Conservation (phyloP, 2,888 invertebrate genomes). For the Oscheius onirici region DNA sequence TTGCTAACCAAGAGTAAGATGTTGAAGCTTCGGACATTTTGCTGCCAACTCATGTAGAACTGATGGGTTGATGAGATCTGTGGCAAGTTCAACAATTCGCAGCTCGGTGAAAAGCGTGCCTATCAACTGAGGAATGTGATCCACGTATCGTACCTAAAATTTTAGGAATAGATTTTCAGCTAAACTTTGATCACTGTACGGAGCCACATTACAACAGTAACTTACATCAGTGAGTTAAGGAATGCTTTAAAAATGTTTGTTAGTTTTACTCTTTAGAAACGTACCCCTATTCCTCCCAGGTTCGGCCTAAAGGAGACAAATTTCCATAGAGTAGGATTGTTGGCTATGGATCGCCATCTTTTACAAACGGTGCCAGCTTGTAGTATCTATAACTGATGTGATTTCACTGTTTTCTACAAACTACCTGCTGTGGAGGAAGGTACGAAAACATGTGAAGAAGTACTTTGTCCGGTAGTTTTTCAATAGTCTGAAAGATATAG, state of each 20-base stretch:
- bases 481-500: slow-evolving; percentile 71
- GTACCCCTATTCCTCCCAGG: slow-evolving; percentile 90
- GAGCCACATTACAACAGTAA: neutral
- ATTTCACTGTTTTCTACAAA: too few relatives aligned
- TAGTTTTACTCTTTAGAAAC: slow-evolving; percentile 2
- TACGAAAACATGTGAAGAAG: slow-evolving; percentile 82
- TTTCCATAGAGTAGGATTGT: slow-evolving; percentile 93
- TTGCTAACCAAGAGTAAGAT: slow-evolving; percentile 81
- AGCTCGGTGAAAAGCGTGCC: slow-evolving; percentile 82
- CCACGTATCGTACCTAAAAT: slow-evolving; percentile 60
- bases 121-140: slow-evolving; percentile 63
- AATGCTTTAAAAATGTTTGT: neutral
- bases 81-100: slow-evolving; percentile 90
- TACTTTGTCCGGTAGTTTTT: slow-evolving; percentile 91
- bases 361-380: slow-evolving; percentile 85
- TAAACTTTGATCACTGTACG: too few relatives aligned
- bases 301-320: slow-evolving; percentile 95
- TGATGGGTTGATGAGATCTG: slow-evolving; percentile 93
- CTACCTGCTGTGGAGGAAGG: slow-evolving; percentile 41
- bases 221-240: neutral
- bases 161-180: neutral
- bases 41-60: slow-evolving; percentile 95
- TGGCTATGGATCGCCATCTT: slow-evolving; percentile 93
- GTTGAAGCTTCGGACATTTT: slow-evolving; percentile 92
- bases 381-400: slow-evolving; percentile 49